Evolutionary conservation across 2,797 vertebrate species (phyloP).

Genomic region (Echiichthys vipera): DNA sequence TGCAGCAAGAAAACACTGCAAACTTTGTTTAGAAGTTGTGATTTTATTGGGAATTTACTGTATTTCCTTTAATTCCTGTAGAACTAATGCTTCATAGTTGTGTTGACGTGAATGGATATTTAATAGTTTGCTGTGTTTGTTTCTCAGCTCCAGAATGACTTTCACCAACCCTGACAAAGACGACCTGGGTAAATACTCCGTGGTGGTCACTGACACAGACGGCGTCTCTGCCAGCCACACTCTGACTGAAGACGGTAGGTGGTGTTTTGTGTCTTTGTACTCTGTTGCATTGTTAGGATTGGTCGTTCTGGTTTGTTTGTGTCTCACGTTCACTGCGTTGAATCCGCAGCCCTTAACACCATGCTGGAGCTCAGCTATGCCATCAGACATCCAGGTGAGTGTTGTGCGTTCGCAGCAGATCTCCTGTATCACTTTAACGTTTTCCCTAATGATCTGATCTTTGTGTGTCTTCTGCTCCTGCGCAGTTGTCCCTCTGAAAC

Average conservation of each 20-base stretch:
- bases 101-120: background rate
- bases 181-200: constrained; percentile 91
- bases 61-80: too few relatives aligned
- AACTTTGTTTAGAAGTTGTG: too few relatives aligned
- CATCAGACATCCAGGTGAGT: constrained; percentile 95
- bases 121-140: background rate
- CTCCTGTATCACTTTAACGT: background rate
- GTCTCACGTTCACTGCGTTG: constrained; percentile 16
- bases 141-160: constrained; percentile 89
- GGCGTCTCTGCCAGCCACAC: constrained; percentile 92
- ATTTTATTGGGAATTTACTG: too few relatives aligned
- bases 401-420: background rate
- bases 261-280: constrained; percentile 17
- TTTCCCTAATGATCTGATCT: accelerated
- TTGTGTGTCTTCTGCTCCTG: background rate
- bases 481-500: constrained; percentile 94
- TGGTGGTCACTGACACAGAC: constrained; percentile 93
- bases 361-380: constrained; percentile 92
- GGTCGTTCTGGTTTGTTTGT: background rate
- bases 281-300: too few relatives aligned
- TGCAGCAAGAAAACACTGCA: too few relatives aligned
- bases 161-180: constrained; percentile 90
- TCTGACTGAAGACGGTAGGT: constrained; percentile 90
- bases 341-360: constrained; percentile 88
- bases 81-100: background rate